phyloP scores from a whole-genome alignment of 2,888 invertebrate genomes.

The Terebella lapidaria region DNA sequence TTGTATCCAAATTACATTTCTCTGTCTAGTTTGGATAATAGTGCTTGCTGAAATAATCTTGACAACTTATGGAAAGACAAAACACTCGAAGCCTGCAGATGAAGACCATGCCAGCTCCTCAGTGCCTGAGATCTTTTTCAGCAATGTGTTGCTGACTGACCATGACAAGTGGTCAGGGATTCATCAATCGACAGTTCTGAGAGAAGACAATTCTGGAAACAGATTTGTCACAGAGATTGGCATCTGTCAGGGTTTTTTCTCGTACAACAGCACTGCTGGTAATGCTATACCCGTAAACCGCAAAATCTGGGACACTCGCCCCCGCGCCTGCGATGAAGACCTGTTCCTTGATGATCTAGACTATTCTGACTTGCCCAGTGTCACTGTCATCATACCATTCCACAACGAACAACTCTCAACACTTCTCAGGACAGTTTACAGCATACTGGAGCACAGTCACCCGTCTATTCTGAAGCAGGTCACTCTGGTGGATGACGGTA shows the following conservation, averaged over 20 bases:
- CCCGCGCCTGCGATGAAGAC: not conserved
- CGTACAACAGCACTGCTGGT: conserved; percentile 6
- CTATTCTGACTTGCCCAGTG: conserved; percentile 1
- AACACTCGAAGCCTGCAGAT: no score
- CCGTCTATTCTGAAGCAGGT: conserved; percentile 6
- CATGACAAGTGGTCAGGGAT: no score
- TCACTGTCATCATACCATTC: conserved; percentile 12
- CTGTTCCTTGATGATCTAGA: not conserved
- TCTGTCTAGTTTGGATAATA: no score
- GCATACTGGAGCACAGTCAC: conserved; percentile 1
- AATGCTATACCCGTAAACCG: conserved; percentile 4
- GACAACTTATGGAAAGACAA: no score
- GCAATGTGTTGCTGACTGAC: no score
- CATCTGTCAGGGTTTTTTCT: conserved; percentile 6
- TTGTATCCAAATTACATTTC: no score
- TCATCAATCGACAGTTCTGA: no score
- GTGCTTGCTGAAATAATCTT: no score
- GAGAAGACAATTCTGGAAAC: not conserved
- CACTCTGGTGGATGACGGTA: conserved; percentile 14
- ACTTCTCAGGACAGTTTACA: conserved; percentile 10
- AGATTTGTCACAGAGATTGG: not conserved
- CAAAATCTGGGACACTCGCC: conserved; percentile 7
- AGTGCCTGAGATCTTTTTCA: no score
- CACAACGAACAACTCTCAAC: conserved; percentile 17
- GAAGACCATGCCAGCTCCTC: no score